Evolutionary conservation across 1,140 invertebrate species (phyloP).

Genomic region (Olivierus martensii): DNA sequence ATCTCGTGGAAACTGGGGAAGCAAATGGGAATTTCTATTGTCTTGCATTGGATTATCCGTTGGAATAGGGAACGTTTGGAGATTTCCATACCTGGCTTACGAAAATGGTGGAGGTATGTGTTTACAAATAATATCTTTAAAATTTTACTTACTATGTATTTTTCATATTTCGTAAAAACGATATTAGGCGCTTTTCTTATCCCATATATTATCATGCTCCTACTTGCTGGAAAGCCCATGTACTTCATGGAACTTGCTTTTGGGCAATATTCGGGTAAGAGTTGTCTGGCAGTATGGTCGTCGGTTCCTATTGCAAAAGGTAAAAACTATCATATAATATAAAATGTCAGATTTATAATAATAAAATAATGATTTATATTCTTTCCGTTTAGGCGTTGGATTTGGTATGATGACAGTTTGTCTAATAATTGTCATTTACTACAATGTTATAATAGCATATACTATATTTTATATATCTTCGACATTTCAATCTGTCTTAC

Average conservation of each 20-base stretch:
- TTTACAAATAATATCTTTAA: neutral
- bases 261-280: slow-evolving; percentile 38
- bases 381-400: slow-evolving; percentile 50
- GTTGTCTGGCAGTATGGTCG: slow-evolving; percentile 35
- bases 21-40: slow-evolving; percentile 29
- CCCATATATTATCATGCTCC: slow-evolving; percentile 59
- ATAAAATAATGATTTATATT: neutral
- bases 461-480: slow-evolving; percentile 55
- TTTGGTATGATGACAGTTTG: slow-evolving; percentile 59
- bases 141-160: neutral
- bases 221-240: slow-evolving; percentile 64
- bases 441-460: slow-evolving; percentile 62
- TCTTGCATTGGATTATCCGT: slow-evolving; percentile 37
- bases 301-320: slow-evolving; percentile 34
- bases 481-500: slow-evolving; percentile 33
- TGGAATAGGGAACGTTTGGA: slow-evolving; percentile 37
- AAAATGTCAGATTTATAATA: neutral
- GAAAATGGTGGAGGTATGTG: slow-evolving; percentile 28
- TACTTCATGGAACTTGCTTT: slow-evolving; percentile 44
- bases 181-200: slow-evolving; percentile 59
- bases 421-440: slow-evolving; percentile 53
- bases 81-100: slow-evolving; percentile 35
- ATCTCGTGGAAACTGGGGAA: slow-evolving; percentile 23
- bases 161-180: neutral
- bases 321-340: slow-evolving; percentile 10